Conservation (phyloP, 2,113 vertebrate genomes). For the Balaenoptera acutorostrata region DNA sequence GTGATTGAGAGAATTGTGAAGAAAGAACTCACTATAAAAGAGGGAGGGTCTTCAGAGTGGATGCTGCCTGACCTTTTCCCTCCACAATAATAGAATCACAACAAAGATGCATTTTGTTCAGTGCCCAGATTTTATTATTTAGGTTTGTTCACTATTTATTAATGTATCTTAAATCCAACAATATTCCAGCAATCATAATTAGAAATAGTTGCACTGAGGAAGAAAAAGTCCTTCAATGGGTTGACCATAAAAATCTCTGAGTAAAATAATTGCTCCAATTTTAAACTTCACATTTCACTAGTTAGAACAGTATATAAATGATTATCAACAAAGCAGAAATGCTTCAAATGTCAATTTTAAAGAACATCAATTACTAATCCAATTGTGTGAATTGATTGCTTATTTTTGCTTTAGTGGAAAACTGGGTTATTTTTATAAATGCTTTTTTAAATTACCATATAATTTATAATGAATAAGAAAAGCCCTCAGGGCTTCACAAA, state of each 20-base stretch:
- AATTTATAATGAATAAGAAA: slow-evolving; percentile 40
- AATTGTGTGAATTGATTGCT: background rate
- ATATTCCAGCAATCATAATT: background rate
- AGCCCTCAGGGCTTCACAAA: background rate
- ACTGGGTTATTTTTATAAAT: background rate
- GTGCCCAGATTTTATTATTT: background rate
- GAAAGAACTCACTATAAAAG: background rate
- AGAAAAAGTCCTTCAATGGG: background rate
- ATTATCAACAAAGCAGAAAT: background rate
- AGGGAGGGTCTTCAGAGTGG: background rate
- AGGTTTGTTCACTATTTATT: background rate
- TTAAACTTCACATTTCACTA: background rate
- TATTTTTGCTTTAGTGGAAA: slow-evolving; percentile 9
- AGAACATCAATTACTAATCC: slow-evolving; percentile 9
- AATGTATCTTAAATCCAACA: background rate
- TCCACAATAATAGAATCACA: background rate
- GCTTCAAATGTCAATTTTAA: background rate
- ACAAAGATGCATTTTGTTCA: background rate
- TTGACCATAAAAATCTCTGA: background rate
- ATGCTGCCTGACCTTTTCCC: background rate
- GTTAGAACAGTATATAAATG: background rate
- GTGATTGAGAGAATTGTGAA: background rate
- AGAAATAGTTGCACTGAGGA: background rate
- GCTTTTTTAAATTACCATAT: background rate
- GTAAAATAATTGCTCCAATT: background rate